These are phyloP conservation scores for Acyrthosiphon pisum DNA, from an alignment of 1,140 invertebrate genomes.

Conservation along the genomic window DNA sequence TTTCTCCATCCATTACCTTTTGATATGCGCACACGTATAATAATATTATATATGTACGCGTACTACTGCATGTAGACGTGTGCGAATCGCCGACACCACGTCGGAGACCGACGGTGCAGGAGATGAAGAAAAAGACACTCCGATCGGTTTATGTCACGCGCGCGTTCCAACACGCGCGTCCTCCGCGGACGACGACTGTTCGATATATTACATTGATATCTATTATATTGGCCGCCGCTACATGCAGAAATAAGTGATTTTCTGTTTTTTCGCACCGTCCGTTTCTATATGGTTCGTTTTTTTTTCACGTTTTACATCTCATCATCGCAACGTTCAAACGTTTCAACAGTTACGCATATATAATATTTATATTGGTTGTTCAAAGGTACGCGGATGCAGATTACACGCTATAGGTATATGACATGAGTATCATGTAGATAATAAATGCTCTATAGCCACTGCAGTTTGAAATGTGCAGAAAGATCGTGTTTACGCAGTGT, in stretches of 20 bases:
- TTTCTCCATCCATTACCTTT: background rate
- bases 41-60: background rate
- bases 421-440: too few relatives aligned
- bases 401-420: too few relatives aligned
- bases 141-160: background rate
- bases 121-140: background rate
- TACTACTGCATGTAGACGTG: background rate
- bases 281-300: background rate
- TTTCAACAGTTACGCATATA: too few relatives aligned
- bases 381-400: too few relatives aligned
- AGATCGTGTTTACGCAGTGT: too few relatives aligned
- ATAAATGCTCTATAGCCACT: too few relatives aligned
- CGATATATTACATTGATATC: background rate
- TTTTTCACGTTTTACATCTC: background rate
- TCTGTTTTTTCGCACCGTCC: background rate
- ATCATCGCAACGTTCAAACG: background rate
- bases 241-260: background rate
- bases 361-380: too few relatives aligned
- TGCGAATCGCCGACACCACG: background rate
- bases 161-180: background rate
- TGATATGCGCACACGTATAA: background rate
- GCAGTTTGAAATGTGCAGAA: too few relatives aligned
- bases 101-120: background rate
- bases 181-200: background rate
- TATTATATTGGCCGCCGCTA: background rate